phyloP scores from a whole-genome alignment of 2,888 invertebrate species.

The Spilosoma lubricipeda region DNA sequence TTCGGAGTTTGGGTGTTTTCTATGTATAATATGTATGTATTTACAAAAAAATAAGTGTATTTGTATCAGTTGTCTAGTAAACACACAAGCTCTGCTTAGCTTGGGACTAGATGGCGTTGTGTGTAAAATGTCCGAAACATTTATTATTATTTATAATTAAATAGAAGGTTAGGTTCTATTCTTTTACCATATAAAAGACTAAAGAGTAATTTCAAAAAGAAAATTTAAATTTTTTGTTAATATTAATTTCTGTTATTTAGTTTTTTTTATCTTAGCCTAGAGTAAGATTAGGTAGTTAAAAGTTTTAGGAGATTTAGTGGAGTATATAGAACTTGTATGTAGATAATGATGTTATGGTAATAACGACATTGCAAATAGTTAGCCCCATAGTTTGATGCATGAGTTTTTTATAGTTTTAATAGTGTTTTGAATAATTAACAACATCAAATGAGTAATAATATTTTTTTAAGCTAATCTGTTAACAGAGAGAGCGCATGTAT shows the following conservation, averaged over 20 bases:
- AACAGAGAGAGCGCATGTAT: neutral
- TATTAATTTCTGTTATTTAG: neutral
- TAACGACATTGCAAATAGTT: neutral
- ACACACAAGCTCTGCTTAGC: too few relatives aligned
- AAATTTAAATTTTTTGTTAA: neutral
- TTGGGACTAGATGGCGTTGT: too few relatives aligned
- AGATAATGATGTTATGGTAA: neutral
- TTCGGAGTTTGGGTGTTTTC: too few relatives aligned
- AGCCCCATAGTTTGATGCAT: constrained; percentile 28
- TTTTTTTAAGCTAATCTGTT: neutral
- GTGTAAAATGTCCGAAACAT: too few relatives aligned
- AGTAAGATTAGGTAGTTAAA: neutral
- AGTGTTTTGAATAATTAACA: constrained; percentile 33
- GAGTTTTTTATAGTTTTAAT: constrained; percentile 20
- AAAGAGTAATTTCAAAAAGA: neutral
- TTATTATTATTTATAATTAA: too few relatives aligned
- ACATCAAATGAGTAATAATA: neutral
- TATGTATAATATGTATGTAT: too few relatives aligned
- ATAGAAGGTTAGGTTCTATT: neutral
- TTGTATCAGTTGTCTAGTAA: too few relatives aligned
- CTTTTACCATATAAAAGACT: neutral
- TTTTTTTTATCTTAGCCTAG: neutral
- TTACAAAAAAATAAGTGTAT: too few relatives aligned
- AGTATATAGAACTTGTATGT: neutral
- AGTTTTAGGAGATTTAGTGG: neutral